Percentiles rank a stretch among this genome's conserved stretches.
These are phyloP conservation scores for Drosophila mojavensis DNA, from an alignment of 1,140 invertebrate genomes.

Conservation along the genomic window DNA sequence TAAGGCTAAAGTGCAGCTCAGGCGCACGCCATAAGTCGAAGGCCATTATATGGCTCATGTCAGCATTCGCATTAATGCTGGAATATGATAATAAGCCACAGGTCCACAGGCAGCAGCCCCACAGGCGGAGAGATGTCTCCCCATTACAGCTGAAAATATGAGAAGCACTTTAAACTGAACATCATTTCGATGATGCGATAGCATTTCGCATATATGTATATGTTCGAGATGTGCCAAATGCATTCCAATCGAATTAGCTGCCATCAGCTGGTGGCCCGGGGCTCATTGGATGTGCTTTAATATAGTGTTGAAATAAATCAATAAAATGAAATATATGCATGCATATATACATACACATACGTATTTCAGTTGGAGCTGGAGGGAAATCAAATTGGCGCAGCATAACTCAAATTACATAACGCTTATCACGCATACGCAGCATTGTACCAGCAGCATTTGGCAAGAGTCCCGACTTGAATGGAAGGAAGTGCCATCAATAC, in stretches of 20 bases:
- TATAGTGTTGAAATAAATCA: slow-evolving; percentile 23
- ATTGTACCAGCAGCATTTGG: background rate
- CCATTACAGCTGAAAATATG: background rate
- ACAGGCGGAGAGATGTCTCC: too few species aligned
- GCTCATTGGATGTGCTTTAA: background rate
- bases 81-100: slow-evolving; percentile 18
- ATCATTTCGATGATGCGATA: background rate
- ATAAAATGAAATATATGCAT: background rate
- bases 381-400: slow-evolving; percentile 8
- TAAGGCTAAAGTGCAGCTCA: slow-evolving; percentile 24
- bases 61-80: slow-evolving; percentile 8
- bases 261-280: background rate
- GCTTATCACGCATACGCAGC: slow-evolving; percentile 42
- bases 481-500: slow-evolving; percentile 12
- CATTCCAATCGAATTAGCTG: slow-evolving; percentile 10
- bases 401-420: slow-evolving; percentile 5
- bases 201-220: too few species aligned
- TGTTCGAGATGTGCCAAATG: background rate
- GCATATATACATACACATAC: too few species aligned
- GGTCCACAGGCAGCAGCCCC: background rate
- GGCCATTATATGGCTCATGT: slow-evolving; percentile 15
- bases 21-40: slow-evolving; percentile 17
- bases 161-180: background rate
- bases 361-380: background rate
- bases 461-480: slow-evolving; percentile 1